A percentile compares a stretch with the other conserved stretches of the same genome.
These are phyloP conservation scores for Cephus pygmeus DNA, from an alignment of 2,888 invertebrate species.

Conservation along the genomic window DNA sequence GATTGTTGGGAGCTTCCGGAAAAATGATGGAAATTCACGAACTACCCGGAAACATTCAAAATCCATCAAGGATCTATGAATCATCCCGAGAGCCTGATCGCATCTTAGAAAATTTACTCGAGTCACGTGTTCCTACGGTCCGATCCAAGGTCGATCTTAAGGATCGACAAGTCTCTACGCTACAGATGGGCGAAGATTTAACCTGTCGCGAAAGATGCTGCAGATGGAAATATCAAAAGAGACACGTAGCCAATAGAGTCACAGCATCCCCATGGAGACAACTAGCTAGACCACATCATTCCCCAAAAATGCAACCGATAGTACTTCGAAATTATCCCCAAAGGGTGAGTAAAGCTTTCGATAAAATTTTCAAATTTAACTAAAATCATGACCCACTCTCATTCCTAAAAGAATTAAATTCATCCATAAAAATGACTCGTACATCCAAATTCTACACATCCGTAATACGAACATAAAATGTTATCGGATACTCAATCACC, in stretches of 20 bases:
- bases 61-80: neutral
- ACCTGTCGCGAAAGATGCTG: conserved; percentile 41
- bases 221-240: conserved; percentile 33
- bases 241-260: conserved; percentile 58
- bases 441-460: neutral
- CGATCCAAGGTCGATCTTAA: neutral
- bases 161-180: neutral
- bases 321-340: conserved; percentile 13
- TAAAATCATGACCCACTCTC: neutral
- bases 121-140: neutral
- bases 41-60: neutral
- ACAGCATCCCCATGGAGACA: conserved; percentile 62
- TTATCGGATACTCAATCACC: neutral
- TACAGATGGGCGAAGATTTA: conserved; percentile 35
- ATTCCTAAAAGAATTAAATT: neutral
- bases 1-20: neutral
- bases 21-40: neutral
- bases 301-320: conserved; percentile 49
- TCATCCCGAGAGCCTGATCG: neutral
- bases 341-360: neutral
- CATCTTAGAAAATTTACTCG: neutral
- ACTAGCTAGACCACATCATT: conserved; percentile 55
- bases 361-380: neutral
- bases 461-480: neutral
- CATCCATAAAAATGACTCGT: neutral